Base-by-base conservation (phyloP, 30 jellyfish, hydroid and myxozoan species). In the Hydractinia echinata region DNA sequence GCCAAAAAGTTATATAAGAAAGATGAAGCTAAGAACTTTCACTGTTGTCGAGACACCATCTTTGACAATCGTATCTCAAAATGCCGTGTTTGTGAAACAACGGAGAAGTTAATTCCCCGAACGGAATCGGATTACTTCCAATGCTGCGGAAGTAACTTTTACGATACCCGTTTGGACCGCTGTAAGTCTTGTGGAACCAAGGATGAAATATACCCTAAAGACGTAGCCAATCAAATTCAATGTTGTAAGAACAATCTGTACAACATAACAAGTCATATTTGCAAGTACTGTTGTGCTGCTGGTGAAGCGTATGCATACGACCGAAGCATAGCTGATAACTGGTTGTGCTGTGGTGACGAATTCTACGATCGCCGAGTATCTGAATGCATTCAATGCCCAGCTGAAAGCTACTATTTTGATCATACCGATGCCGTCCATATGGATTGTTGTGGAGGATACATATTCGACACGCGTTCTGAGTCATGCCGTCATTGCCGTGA, bases 401-500 rank as follows among this genome's bases (percentile, higher is more conserved):
- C 39, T 4, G 74, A 64, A 64, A 64, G 74, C 39, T 51, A 64
- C 10, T 64, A 64, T 64, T 64, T 64, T 64, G 74, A n/a, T 6
- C 74, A 8, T n/a, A 4, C 51, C 18, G 74, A 64, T 6, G 74
- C 74, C 10, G 19, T 64, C 8, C 18, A 64, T 13, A 64, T 64
- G 74, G 74, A 64, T 13, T 64, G 74, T 64, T 64, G 74, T 64
- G 74, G 74, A 64, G 74, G 74, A 9, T n/a, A n/a, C 51, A 44
- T 64, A 13, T 64, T 64, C 39, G 74, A 64, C 39, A 64, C 74
- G 19, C 74, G 74, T n/a, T 6, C 39, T 51, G 74, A 64, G 39
- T 7, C 39, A 2, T 64, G 74, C 16, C 19, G 74, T 44, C 74
- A 51, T n/a, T 64, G 74, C 39, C 19, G 39, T n/a, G 18, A 64